Evolutionary conservation across 2,888 invertebrate genomes (phyloP).

Genomic region (Philhelius pedissequus): DNA sequence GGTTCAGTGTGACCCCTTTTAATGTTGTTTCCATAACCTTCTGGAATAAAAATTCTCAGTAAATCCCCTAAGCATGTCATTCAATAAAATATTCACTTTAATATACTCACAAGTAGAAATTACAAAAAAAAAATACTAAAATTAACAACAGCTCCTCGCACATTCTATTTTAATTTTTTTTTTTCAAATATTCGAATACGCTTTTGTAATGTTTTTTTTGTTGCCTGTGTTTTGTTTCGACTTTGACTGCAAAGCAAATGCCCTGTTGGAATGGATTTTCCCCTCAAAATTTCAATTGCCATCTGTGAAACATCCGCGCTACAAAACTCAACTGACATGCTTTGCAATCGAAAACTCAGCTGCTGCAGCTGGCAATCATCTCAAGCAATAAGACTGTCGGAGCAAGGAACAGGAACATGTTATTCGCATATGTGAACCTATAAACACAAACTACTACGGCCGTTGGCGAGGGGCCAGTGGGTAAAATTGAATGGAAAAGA

Average conservation of each 20-base stretch:
- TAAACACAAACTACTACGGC: not conserved
- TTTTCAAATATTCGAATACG: slow-evolving; percentile 26
- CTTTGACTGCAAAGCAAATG: not conserved
- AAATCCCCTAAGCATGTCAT: slow-evolving; percentile 44
- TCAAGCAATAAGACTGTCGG: slow-evolving; percentile 19
- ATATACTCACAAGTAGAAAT: slow-evolving; percentile 30
- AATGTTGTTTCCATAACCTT: not conserved
- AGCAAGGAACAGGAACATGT: slow-evolving; percentile 14
- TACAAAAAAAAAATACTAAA: not conserved
- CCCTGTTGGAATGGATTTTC: slow-evolving; percentile 1
- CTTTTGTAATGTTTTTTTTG: not conserved
- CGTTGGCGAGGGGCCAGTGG: not conserved
- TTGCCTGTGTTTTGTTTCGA: slow-evolving; percentile 15
- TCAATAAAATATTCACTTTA: slow-evolving; percentile 35
- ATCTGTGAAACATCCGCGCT: slow-evolving; percentile 63
- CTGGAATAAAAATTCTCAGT: slow-evolving; percentile 18
- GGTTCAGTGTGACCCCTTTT: not conserved
- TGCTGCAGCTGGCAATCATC: slow-evolving; percentile 66
- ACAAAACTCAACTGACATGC: slow-evolving; percentile 52
- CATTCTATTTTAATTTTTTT: slow-evolving; percentile 57
- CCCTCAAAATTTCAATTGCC: slow-evolving; percentile 49
- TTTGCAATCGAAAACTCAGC: slow-evolving; percentile 63
- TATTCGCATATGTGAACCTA: not conserved
- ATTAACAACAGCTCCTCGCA: slow-evolving; percentile 39
- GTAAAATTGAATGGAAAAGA: slow-evolving; percentile 16